These are phyloP conservation scores for Rynchops niger DNA, from an alignment of 2,113 vertebrate genomes.

Conservation along the genomic window DNA sequence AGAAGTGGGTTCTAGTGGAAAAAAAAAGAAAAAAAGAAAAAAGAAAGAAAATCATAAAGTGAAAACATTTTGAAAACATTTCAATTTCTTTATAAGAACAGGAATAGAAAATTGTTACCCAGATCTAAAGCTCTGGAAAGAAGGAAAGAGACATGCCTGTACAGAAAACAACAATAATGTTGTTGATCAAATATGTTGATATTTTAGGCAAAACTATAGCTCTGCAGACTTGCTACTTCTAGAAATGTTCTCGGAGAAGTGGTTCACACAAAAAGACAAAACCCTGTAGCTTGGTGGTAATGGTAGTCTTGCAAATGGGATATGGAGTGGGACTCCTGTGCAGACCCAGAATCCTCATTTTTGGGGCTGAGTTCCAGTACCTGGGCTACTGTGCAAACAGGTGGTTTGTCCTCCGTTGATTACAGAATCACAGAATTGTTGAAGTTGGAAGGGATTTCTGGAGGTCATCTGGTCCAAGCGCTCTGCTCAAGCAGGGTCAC, in stretches of 20 bases:
- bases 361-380: not conserved
- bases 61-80: not conserved
- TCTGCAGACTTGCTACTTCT: not conserved
- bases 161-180: not conserved
- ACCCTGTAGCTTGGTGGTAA: not conserved
- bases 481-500: not conserved
- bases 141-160: not conserved
- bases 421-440: not conserved
- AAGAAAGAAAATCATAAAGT: not conserved
- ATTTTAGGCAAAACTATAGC: not conserved
- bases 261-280: not conserved
- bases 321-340: not conserved
- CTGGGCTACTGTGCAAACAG: not conserved
- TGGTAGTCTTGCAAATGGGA: not conserved
- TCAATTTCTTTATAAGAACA: not conserved
- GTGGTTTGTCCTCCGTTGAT: not conserved
- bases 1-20: not conserved
- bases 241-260: not conserved
- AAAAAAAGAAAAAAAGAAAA: not conserved
- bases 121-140: not conserved
- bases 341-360: not conserved
- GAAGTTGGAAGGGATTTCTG: not conserved
- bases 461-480: not conserved
- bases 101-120: not conserved
- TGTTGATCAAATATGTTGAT: not conserved